Evolutionary conservation across 2,797 vertebrate species (phyloP).

Genomic region (Tinamus major): DNA sequence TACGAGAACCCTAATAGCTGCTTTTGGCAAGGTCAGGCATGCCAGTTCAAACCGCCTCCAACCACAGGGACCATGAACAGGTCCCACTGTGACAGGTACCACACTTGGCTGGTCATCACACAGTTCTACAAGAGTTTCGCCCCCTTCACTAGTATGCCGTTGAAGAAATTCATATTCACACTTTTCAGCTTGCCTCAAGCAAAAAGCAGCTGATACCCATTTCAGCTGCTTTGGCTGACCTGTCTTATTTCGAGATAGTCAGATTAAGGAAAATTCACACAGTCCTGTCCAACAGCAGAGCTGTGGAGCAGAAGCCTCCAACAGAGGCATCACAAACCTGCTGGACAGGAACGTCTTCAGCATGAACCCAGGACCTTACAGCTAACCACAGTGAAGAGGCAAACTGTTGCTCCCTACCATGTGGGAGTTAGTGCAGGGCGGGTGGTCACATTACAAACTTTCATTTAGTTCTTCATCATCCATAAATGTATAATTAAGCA

Average conservation of each 20-base stretch:
- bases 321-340: not conserved
- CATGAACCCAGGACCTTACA: not conserved
- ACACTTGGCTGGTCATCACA: not conserved
- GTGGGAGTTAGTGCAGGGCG: not conserved
- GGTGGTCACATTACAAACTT: not conserved
- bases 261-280: not conserved
- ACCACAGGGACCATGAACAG: not conserved
- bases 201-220: constrained; percentile 19
- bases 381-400: not conserved
- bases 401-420: not conserved
- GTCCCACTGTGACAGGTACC: not conserved
- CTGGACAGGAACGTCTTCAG: not conserved
- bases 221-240: not conserved
- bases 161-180: not conserved
- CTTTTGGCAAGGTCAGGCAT: not conserved
- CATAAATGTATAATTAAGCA: not conserved
- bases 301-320: not conserved
- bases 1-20: not conserved
- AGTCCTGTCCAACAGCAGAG: not conserved
- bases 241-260: not conserved
- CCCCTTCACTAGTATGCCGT: not conserved
- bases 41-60: not conserved
- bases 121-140: constrained; percentile 19
- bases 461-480: not conserved
- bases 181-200: constrained; percentile 25